Evolutionary conservation across 1,140 invertebrate genomes (phyloP).

Genomic region (Nixonia krombeini): DNA sequence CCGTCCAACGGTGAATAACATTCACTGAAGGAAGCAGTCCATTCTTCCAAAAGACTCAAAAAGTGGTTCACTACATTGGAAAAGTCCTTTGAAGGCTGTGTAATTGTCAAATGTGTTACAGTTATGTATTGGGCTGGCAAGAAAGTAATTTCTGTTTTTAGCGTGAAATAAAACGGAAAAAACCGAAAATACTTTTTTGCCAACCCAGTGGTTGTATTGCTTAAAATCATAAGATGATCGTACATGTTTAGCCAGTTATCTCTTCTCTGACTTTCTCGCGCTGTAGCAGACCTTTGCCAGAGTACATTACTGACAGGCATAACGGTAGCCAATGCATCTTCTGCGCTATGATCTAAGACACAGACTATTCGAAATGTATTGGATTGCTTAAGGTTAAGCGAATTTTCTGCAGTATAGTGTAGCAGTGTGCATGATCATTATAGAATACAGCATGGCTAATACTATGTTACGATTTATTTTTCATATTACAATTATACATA

Average conservation of each 20-base stretch:
- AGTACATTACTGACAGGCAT: conserved; percentile 29
- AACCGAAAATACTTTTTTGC: too few species aligned
- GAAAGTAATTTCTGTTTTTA: too few species aligned
- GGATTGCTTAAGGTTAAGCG: conserved; percentile 29
- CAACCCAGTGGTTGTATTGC: too few species aligned
- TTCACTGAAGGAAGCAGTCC: too few species aligned
- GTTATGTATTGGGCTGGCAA: too few species aligned
- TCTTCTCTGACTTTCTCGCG: conserved; percentile 31
- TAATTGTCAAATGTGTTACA: too few species aligned
- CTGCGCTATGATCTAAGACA: conserved; percentile 17
- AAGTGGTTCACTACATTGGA: too few species aligned
- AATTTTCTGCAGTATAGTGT: conserved; percentile 14
- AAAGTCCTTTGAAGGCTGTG: too few species aligned
- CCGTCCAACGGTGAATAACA: too few species aligned
- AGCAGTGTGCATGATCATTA: not conserved
- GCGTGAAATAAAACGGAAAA: too few species aligned
- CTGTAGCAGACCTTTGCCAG: conserved; percentile 11
- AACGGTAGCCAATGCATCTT: conserved; percentile 34
- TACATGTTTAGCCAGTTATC: conserved; percentile 26
- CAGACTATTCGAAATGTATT: conserved; percentile 24
- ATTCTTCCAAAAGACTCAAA: too few species aligned
- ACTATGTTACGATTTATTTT: not conserved
- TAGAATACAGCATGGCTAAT: conserved; percentile 3
- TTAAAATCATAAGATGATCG: too few species aligned
- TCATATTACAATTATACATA: not conserved